Conservation (phyloP, 1,140 invertebrate genomes). For the Pachypsylla venusta region DNA sequence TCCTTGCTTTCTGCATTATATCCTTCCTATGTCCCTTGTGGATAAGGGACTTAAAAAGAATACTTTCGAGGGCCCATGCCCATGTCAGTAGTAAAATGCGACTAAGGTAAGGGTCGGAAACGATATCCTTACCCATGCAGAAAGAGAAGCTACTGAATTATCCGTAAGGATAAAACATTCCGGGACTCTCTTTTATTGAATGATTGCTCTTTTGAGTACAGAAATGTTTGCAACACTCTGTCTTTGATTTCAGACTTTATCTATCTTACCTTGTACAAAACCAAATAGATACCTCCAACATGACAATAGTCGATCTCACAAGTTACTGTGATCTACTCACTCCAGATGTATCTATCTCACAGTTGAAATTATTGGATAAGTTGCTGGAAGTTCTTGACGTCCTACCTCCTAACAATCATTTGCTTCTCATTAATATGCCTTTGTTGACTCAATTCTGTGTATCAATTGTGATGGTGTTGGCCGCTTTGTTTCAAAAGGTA, state of each 20-base stretch:
- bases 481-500: slow-evolving; percentile 6
- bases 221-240: too few relatives aligned
- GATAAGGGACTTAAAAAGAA: too few relatives aligned
- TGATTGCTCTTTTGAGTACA: too few relatives aligned
- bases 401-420: neutral
- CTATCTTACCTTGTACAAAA: neutral
- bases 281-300: neutral
- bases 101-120: too few relatives aligned
- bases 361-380: neutral
- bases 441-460: neutral
- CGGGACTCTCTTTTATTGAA: too few relatives aligned
- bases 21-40: too few relatives aligned
- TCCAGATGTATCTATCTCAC: neutral
- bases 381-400: neutral
- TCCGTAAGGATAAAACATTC: too few relatives aligned
- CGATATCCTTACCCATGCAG: too few relatives aligned
- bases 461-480: neutral
- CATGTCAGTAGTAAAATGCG: too few relatives aligned
- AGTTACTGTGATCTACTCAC: neutral
- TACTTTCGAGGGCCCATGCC: too few relatives aligned
- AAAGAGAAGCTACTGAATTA: too few relatives aligned
- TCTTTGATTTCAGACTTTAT: neutral
- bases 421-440: slow-evolving; percentile 1
- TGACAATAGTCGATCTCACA: neutral
- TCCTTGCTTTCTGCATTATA: too few relatives aligned